phyloP scores from a whole-genome alignment of 2,888 invertebrate species.

The Lapara coniferarum region DNA sequence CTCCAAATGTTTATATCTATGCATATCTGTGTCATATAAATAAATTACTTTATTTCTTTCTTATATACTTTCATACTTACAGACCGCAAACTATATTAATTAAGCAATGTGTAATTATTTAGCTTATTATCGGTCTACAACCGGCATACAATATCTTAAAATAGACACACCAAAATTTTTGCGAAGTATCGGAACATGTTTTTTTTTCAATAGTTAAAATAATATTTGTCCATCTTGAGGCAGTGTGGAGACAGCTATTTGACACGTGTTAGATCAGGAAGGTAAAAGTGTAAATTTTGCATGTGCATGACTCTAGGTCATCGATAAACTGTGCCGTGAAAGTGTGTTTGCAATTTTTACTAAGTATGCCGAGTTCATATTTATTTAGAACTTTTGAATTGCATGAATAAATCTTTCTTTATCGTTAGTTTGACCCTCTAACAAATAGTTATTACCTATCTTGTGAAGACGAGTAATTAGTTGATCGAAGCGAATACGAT shows the following conservation, averaged over 20 bases:
- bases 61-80: no score
- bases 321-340: slow-evolving; percentile 40
- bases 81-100: no score
- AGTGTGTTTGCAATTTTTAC: slow-evolving; percentile 39
- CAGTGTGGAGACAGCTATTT: slow-evolving; percentile 7
- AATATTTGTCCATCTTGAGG: slow-evolving; percentile 23
- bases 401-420: neutral
- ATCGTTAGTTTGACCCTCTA: neutral
- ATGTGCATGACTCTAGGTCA: slow-evolving; percentile 38
- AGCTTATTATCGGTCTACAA: no score
- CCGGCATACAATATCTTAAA: neutral
- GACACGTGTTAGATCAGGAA: slow-evolving; percentile 29
- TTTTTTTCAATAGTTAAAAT: neutral
- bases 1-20: no score
- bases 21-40: no score
- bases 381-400: neutral
- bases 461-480: no score
- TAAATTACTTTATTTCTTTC: no score
- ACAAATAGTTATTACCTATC: neutral
- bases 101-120: no score
- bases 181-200: neutral
- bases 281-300: slow-evolving; percentile 40
- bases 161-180: neutral
- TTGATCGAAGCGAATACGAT: neutral
- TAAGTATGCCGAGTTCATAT: slow-evolving; percentile 25